Conservation (phyloP, 2,797 vertebrate genomes). For the Sebastes vulpes region DNA sequence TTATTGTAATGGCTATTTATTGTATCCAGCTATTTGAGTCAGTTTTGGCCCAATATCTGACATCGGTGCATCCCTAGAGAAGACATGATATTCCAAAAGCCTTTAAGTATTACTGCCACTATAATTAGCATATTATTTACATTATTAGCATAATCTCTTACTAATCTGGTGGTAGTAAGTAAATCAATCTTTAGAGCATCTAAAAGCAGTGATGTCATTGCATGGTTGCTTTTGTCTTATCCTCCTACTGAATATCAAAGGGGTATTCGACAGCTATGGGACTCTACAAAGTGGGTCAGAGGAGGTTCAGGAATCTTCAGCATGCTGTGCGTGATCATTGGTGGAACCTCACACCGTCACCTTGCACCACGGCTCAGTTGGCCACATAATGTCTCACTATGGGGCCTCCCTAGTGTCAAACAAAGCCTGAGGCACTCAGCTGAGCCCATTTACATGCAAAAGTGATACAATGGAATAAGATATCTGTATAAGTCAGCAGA, state of each 20-base stretch:
- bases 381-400: neutral
- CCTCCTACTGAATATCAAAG: neutral
- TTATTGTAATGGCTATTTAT: too few relatives aligned
- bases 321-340: constrained; percentile 36
- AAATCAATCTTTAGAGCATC: neutral
- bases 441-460: constrained; percentile 19
- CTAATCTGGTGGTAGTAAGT: neutral
- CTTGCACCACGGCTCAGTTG: constrained; percentile 1
- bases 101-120: neutral
- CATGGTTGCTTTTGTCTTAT: constrained; percentile 13
- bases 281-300: constrained; percentile 39
- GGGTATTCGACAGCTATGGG: neutral
- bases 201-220: neutral
- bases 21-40: too few relatives aligned
- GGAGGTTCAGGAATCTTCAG: constrained; percentile 46
- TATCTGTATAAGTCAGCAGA: constrained; percentile 28
- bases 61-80: neutral
- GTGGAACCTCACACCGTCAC: constrained; percentile 22
- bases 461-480: constrained; percentile 26
- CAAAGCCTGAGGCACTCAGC: constrained; percentile 21
- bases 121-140: neutral
- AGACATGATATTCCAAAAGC: neutral
- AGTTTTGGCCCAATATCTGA: too few relatives aligned
- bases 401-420: constrained; percentile 40
- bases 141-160: neutral